phyloP scores from a whole-genome alignment of 2,113 vertebrate species.

The Strigops habroptila region DNA sequence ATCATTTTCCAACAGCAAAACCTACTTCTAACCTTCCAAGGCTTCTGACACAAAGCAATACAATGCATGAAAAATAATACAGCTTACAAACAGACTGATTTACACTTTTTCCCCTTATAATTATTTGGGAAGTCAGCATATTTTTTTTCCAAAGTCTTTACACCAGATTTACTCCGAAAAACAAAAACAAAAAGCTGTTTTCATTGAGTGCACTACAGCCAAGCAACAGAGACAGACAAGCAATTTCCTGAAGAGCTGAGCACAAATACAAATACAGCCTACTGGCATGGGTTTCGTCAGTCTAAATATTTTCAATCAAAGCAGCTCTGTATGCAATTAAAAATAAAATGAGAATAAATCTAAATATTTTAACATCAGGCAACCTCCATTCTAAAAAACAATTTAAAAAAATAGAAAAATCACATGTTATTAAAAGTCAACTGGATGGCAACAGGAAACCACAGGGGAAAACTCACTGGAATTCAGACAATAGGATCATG shows the following conservation, averaged over 20 bases:
- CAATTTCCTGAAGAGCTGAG: conserved; percentile 26
- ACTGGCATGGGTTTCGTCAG: not conserved
- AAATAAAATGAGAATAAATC: conserved; percentile 16
- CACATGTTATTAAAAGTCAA: not conserved
- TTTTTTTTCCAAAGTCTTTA: not conserved
- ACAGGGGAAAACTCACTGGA: not conserved
- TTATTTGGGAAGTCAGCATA: not conserved
- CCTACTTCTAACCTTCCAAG: not conserved
- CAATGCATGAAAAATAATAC: not conserved
- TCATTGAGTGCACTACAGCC: not conserved
- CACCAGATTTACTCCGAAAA: not conserved
- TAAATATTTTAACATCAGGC: not conserved
- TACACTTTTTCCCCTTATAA: not conserved
- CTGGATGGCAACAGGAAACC: not conserved
- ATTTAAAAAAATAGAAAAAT: not conserved
- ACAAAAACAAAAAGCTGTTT: not conserved
- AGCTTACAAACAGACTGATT: not conserved
- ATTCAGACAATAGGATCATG: not conserved
- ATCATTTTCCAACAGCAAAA: not conserved
- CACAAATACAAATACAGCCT: conserved; percentile 3
- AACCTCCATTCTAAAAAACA: not conserved
- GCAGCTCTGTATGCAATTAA: not conserved
- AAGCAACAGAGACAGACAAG: conserved; percentile 4
- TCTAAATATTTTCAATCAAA: conserved; percentile 29
- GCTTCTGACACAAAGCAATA: not conserved